Base-by-base conservation (phyloP, 1,140 invertebrate species). In the Leptoteleia sp. region DNA sequence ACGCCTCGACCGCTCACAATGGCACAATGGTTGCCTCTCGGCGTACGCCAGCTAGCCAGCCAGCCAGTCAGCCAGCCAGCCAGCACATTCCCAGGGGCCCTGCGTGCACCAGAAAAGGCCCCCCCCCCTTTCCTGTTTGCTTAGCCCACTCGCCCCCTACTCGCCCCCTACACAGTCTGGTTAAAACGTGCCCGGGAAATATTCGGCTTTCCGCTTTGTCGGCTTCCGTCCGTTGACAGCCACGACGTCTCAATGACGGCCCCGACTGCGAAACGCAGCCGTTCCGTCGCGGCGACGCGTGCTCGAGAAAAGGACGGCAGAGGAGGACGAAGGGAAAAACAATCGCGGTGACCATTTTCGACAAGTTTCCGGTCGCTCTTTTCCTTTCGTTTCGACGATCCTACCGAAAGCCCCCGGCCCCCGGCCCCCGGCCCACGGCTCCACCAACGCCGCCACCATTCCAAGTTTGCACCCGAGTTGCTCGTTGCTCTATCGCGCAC, bases 401-500 rank as follows among this genome's bases (percentile, higher is more conserved):
- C n/a, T n/a, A n/a, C n/a, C n/a, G n/a, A n/a, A n/a, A n/a, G 7
- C n/a, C 33, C 4, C 15, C 19, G 48, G 11, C 9, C 33, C 25
- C 27, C 27, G 27, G 4, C 1, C 27, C 38, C 11, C 43, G 43
- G 67, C n/a, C n/a, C n/a, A n/a, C n/a, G n/a, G n/a, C n/a, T n/a
- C n/a, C n/a, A n/a, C n/a, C n/a, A n/a, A n/a, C n/a, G n/a, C n/a
- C n/a, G n/a, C n/a, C n/a, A n/a, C n/a, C n/a, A n/a, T n/a, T n/a
- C n/a, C n/a, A 75, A 75, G 43, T 75, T 67, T 52, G 43, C 47
- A 16, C 42, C 48, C 35, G 50, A 45, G 59, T 54, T 52, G 13
- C 54, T 61, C 45, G 55, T 52, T n/a, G 31, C 59, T 72, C 57
- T 67, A 75, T 75, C 62, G 62, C 38, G 57, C 50, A n/a, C n/a